phyloP scores from a whole-genome alignment of 1,140 invertebrate genomes.

The Trinorchestia longiramus region DNA sequence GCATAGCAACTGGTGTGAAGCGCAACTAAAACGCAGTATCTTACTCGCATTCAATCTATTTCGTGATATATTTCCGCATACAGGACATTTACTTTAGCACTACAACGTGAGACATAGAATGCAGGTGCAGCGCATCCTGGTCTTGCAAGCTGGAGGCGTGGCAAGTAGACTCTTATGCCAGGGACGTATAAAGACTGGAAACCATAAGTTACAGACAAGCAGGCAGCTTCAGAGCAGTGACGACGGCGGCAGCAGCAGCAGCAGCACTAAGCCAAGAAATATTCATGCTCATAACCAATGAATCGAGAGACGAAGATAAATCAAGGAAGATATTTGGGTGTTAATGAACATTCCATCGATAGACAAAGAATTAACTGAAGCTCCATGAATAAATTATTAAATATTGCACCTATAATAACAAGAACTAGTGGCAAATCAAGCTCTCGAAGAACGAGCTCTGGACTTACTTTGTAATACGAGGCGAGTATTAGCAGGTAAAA shows the following conservation, averaged over 20 bases:
- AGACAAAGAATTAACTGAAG: background rate
- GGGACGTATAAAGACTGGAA: conserved; percentile 51
- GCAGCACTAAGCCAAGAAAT: conserved; percentile 40
- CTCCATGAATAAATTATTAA: conserved; percentile 29
- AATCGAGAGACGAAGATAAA: background rate
- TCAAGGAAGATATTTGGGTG: background rate
- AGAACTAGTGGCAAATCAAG: background rate
- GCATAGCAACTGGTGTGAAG: background rate
- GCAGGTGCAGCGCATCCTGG: background rate
- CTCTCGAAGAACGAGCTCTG: conserved; percentile 8
- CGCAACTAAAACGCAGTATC: background rate
- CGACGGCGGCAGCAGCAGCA: conserved; percentile 55
- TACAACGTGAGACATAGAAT: background rate
- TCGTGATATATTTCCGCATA: background rate
- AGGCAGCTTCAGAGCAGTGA: conserved; percentile 56
- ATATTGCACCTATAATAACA: background rate
- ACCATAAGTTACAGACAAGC: conserved; percentile 55
- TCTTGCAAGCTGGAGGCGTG: conserved; percentile 48
- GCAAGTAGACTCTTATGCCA: conserved; percentile 55
- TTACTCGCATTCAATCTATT: background rate
- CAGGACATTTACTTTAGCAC: background rate
- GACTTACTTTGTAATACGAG: conserved; percentile 1
- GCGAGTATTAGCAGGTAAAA: conserved; percentile 42
- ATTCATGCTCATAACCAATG: conserved; percentile 25
- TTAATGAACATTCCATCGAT: background rate